These are phyloP conservation scores for Anarhynchus alexandrinus DNA, from an alignment of 2,113 vertebrate genomes.

Conservation along the genomic window DNA sequence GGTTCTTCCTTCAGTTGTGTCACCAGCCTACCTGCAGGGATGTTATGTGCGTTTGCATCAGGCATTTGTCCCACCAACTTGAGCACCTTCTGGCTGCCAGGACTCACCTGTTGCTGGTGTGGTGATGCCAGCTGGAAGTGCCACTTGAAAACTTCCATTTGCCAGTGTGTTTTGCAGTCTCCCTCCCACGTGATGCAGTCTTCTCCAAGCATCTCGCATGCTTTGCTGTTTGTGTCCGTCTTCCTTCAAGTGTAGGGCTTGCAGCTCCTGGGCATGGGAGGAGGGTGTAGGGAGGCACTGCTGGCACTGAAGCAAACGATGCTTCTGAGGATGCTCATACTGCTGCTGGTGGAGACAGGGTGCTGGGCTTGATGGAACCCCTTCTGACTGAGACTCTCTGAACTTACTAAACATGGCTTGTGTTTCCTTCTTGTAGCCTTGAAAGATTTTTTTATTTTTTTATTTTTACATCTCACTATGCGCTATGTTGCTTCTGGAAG, in stretches of 20 bases:
- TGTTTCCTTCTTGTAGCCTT: neutral
- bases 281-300: too few relatives aligned
- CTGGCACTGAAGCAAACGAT: neutral
- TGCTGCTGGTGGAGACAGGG: neutral
- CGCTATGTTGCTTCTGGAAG: neutral
- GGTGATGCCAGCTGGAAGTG: neutral
- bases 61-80: neutral
- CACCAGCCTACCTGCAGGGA: neutral
- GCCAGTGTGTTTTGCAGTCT: neutral
- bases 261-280: neutral
- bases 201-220: neutral
- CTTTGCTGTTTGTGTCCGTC: neutral
- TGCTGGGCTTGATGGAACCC: neutral
- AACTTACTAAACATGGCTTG: neutral
- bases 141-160: neutral
- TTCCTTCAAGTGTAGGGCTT: neutral
- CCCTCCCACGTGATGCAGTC: rapidly evolving
- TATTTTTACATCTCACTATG: neutral
- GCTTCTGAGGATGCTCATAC: neutral
- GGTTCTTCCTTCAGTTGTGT: neutral
- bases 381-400: neutral
- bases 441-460: neutral
- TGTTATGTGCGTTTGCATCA: rapidly evolving
- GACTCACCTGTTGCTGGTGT: neutral
- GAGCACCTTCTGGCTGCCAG: neutral